phyloP scores from a whole-genome alignment of 2,888 invertebrate genomes.

The Epirrita christyi region DNA sequence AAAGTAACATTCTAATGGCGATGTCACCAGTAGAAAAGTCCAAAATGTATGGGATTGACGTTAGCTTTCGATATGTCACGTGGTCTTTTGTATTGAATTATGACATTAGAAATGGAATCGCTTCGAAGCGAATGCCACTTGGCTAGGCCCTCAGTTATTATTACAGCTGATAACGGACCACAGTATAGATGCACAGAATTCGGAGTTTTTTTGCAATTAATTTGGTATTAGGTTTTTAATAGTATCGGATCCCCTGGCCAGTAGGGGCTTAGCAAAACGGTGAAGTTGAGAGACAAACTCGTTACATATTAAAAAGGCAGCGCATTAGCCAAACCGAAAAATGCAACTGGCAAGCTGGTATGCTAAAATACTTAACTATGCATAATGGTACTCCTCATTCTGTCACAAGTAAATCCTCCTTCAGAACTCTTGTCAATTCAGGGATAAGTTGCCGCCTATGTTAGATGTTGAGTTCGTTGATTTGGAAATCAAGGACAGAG shows the following conservation, averaged over 20 bases:
- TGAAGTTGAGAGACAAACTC: slow-evolving; percentile 45
- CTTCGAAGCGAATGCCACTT: too few relatives aligned
- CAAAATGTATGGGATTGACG: too few relatives aligned
- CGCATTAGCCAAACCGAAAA: slow-evolving; percentile 35
- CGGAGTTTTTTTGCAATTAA: slow-evolving; percentile 27
- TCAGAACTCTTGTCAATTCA: slow-evolving; percentile 38
- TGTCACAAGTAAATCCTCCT: slow-evolving; percentile 39
- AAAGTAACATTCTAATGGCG: too few relatives aligned
- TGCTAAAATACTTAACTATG: slow-evolving; percentile 41
- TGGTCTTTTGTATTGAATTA: too few relatives aligned
- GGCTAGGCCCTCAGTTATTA: too few relatives aligned
- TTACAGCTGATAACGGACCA: slow-evolving; percentile 40
- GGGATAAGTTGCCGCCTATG: slow-evolving; percentile 40
- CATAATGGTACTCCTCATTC: slow-evolving; percentile 44
- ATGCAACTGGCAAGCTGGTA: slow-evolving; percentile 28
- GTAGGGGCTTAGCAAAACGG: slow-evolving; percentile 43
- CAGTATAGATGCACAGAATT: slow-evolving; percentile 41
- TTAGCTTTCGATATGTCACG: too few relatives aligned
- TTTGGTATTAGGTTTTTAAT: too few relatives aligned
- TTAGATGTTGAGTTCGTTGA: not conserved
- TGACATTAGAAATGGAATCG: too few relatives aligned
- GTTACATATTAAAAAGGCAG: slow-evolving; percentile 42
- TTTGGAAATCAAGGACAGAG: slow-evolving; percentile 38
- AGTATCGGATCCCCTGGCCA: too few relatives aligned
- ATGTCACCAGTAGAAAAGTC: too few relatives aligned